Percentiles rank a stretch among this genome's conserved stretches.
Evolutionary conservation across 2,113 vertebrate genomes (phyloP).

Genomic region (Tragelaphus scriptus): DNA sequence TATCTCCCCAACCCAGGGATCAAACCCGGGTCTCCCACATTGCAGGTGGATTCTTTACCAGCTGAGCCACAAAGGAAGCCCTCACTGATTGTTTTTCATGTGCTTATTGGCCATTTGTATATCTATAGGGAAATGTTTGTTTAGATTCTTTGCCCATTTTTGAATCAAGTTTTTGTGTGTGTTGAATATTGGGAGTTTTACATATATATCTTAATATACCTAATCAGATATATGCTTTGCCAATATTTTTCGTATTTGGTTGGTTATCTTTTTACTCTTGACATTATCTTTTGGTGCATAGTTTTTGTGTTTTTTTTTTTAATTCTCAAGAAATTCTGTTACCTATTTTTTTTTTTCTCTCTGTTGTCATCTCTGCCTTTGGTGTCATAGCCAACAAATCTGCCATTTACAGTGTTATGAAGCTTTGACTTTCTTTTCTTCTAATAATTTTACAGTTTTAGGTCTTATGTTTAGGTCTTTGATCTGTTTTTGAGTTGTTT

Average conservation of each 20-base stretch:
- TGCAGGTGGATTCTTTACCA: not conserved
- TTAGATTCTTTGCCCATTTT: not conserved
- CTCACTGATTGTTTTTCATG: not conserved
- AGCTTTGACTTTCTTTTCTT: not conserved
- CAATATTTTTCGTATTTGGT: not conserved
- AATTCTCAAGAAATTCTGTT: not conserved
- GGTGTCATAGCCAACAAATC: not conserved
- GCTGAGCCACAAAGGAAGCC: not conserved
- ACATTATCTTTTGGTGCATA: not conserved
- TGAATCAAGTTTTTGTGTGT: not conserved
- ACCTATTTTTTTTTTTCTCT: not conserved
- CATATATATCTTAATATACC: not conserved
- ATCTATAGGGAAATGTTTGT: not conserved
- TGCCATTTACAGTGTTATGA: not conserved
- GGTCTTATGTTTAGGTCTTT: not conserved
- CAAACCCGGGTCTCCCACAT: not conserved
- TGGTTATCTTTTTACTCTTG: not conserved
- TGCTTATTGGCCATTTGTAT: not conserved
- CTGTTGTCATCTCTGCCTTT: not conserved
- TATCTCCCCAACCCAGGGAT: not conserved
- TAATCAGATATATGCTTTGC: not conserved
- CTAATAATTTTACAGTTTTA: not conserved
- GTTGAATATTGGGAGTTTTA: not conserved
- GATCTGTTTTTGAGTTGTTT: not conserved
- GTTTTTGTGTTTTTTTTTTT: not conserved